Percentiles rank a stretch among this genome's conserved stretches.
Conservation (phyloP, 2,888 invertebrate species). For the Drosophila fungiperda region DNA sequence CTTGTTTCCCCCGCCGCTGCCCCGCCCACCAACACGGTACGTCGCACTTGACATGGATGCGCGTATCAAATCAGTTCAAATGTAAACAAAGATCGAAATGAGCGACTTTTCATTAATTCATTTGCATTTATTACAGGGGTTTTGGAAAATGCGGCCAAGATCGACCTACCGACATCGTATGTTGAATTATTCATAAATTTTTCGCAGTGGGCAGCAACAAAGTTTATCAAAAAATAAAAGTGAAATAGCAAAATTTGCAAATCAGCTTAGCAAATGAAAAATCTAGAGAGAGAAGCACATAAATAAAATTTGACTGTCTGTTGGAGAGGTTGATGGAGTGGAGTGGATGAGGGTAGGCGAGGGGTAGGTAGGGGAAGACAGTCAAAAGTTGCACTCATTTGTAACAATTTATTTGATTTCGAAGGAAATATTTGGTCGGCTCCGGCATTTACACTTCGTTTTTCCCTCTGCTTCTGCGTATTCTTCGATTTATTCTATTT, state of each 20-base stretch:
- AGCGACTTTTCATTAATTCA: constrained; percentile 71
- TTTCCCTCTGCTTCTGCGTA: constrained; percentile 9
- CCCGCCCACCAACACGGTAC: neutral
- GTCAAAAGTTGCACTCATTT: constrained; percentile 77
- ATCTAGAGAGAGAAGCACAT: constrained; percentile 52
- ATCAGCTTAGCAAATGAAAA: constrained; percentile 78
- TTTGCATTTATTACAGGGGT: constrained; percentile 67
- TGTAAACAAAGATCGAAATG: constrained; percentile 65
- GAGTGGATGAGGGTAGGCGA: neutral
- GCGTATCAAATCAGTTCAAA: constrained; percentile 56
- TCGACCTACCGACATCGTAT: constrained; percentile 47
- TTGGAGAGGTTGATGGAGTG: neutral
- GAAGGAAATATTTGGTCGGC: constrained; percentile 38
- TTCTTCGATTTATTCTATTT: constrained; percentile 1
- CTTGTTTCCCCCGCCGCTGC: neutral
- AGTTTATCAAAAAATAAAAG: constrained; percentile 30
- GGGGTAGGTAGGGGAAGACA: neutral
- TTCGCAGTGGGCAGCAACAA: constrained; percentile 40
- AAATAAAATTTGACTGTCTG: constrained; percentile 51
- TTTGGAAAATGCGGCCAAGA: constrained; percentile 43
- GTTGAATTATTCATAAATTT: constrained; percentile 75
- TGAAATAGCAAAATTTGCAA: constrained; percentile 48
- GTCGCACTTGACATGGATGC: constrained; percentile 60
- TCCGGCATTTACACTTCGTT: constrained; percentile 26
- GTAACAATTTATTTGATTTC: constrained; percentile 79